Conservation (phyloP, 1,140 invertebrate species). For the Tetragonula clypearis region DNA sequence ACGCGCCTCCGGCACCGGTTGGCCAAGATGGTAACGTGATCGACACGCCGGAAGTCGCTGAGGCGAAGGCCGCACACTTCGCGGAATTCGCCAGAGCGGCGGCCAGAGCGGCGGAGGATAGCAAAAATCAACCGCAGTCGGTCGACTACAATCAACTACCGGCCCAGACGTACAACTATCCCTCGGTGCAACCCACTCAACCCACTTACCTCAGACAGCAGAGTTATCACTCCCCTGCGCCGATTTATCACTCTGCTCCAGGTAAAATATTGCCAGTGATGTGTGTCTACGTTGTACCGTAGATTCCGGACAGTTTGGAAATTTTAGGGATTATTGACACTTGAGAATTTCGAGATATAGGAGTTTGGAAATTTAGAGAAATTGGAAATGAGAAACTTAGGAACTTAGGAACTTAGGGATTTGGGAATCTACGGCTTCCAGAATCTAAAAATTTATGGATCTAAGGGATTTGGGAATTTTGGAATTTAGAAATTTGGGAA, state of each 20-base stretch:
- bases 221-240: constrained; percentile 40
- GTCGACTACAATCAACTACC: not conserved
- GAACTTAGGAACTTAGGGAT: too few species aligned
- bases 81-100: constrained; percentile 81
- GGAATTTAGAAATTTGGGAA: too few species aligned
- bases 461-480: too few species aligned
- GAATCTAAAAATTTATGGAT: too few species aligned
- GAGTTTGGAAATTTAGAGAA: too few species aligned
- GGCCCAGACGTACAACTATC: constrained; percentile 20
- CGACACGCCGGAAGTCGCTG: constrained; percentile 82
- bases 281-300: too few species aligned
- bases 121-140: constrained; percentile 48
- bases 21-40: constrained; percentile 82
- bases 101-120: constrained; percentile 71
- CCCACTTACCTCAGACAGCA: constrained; percentile 35
- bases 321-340: too few species aligned
- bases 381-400: too few species aligned
- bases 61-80: constrained; percentile 81
- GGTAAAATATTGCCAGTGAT: not conserved
- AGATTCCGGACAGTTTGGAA: too few species aligned
- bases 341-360: too few species aligned
- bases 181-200: constrained; percentile 41
- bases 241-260: constrained; percentile 39
- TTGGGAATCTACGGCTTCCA: too few species aligned
- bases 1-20: constrained; percentile 82